These are phyloP conservation scores for Selene dorsalis DNA, from an alignment of 2,797 vertebrate species.

Conservation along the genomic window DNA sequence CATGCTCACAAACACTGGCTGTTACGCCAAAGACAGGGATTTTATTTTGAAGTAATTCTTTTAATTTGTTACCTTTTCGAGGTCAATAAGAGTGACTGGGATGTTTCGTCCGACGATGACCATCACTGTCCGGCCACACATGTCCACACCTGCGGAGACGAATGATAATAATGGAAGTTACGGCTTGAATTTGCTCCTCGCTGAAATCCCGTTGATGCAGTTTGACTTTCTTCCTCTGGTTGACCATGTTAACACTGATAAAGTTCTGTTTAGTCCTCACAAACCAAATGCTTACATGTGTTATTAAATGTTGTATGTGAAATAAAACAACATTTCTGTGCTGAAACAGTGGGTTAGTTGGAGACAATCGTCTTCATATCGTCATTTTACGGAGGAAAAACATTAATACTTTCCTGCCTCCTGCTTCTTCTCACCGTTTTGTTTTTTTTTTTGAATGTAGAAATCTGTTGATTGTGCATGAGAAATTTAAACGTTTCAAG, in stretches of 20 bases:
- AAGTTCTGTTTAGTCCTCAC: background rate
- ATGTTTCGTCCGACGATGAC: constrained; percentile 97
- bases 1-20: background rate
- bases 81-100: constrained; percentile 93
- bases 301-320: background rate
- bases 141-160: constrained; percentile 89
- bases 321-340: too few species aligned
- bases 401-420: background rate
- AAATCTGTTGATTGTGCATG: background rate
- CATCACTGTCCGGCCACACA: constrained; percentile 94
- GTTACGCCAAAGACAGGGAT: background rate
- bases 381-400: background rate
- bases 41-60: background rate
- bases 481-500: background rate
- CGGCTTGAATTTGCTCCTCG: background rate
- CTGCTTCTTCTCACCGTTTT: background rate
- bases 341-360: background rate
- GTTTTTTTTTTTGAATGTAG: too few species aligned
- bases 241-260: background rate
- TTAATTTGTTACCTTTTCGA: constrained; percentile 90
- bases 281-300: background rate
- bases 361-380: background rate
- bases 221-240: background rate
- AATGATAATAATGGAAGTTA: too few species aligned
- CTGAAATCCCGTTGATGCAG: background rate